Evolutionary conservation across 2,888 invertebrate species (phyloP).

Genomic region (Hoplodrina blanda): DNA sequence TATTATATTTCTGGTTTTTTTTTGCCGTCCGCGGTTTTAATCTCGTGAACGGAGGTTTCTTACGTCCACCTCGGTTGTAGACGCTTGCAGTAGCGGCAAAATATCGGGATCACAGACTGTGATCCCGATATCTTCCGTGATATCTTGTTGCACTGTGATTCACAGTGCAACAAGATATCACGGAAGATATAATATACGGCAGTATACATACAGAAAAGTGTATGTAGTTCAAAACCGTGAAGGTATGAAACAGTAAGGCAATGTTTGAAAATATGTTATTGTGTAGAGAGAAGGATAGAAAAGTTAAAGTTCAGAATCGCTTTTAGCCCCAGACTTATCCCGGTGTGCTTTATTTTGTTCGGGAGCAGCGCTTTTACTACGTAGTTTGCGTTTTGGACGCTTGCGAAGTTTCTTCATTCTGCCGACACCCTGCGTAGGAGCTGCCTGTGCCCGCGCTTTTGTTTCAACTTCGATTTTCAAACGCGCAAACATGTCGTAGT

Average conservation of each 20-base stretch:
- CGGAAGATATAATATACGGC: background rate
- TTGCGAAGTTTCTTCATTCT: conserved; percentile 75
- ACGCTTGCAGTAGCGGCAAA: background rate
- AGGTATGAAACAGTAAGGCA: background rate
- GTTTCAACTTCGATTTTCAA: conserved; percentile 85
- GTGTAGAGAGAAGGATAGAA: conserved; percentile 1
- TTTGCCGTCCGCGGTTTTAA: background rate
- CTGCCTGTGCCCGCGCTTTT: conserved; percentile 77
- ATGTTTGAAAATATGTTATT: background rate
- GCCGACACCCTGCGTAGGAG: conserved; percentile 70
- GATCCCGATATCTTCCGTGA: too few relatives aligned
- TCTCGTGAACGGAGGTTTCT: background rate
- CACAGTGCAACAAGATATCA: background rate
- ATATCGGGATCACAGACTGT: background rate
- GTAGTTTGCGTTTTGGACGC: conserved; percentile 78
- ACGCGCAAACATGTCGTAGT: conserved; percentile 88
- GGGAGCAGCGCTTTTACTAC: conserved; percentile 86
- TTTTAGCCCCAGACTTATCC: conserved; percentile 84
- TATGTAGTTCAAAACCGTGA: background rate
- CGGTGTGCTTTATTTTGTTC: conserved; percentile 70
- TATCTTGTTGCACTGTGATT: too few relatives aligned
- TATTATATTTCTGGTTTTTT: too few relatives aligned
- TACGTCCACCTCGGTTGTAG: background rate
- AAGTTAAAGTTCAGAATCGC: conserved; percentile 84
- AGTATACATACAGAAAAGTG: background rate